Evolutionary conservation across 1,140 invertebrate genomes (phyloP), one percentile per base, ranked within the genome.

Genomic region (Halyomorpha halys): DNA sequence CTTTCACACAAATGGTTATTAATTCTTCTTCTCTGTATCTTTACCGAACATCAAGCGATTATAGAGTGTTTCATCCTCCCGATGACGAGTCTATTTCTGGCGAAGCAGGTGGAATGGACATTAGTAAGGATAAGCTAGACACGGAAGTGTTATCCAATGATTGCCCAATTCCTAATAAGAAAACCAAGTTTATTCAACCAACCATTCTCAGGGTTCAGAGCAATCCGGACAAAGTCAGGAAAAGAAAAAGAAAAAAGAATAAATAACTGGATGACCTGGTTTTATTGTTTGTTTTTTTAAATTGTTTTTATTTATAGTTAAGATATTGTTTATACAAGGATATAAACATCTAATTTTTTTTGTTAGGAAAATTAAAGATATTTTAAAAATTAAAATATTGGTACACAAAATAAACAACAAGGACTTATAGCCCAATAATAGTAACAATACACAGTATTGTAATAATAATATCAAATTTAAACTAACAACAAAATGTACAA

Each of bases 391-490:
- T 39, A 39, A 39, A 44, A 61, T 18, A 44, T 39, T 16, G 30
- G 34, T 44, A 62, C 21, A 62, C 23, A 16, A 49, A 47, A 62
- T 25, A 45, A 62, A 62, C 61, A 47, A 45, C 45, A 18, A 49
- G 27, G 62, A 53, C 51, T 53, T 56, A 49, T 49, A 56, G 53
- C 23, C 53, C 62, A 30, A 54, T 63, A 45, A 44, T 44, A 61
- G 34, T 44, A 65, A 62, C 65, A 66, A 66, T 66, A 66, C 65
- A 66, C 65, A 66, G 65, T 66, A 66, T 66, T 66, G 61, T 63
- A 62, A 34, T 59, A 23, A 34, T 56, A 25, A 23, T 51, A 44
- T 63, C 16, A 23, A 61, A 53, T 13, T 16, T 23, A 16, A 18
- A 30, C 19, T 51, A 53, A 27, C 62, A 51, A 63, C 45, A 63